Evolutionary conservation across 2,797 vertebrate genomes (phyloP).

Genomic region (Semotilus atromaculatus): DNA sequence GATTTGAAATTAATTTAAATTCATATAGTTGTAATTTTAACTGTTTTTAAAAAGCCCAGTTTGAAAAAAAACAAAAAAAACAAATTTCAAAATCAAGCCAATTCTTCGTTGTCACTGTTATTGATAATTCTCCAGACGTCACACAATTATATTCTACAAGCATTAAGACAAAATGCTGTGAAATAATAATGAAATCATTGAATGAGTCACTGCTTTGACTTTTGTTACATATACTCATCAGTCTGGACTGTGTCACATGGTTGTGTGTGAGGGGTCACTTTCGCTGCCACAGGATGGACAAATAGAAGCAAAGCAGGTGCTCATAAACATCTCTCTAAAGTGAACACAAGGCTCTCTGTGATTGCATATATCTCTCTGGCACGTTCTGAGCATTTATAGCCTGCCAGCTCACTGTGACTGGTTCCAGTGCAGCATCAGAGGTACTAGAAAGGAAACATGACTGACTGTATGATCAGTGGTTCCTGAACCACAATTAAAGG

Average conservation of each 20-base stretch:
- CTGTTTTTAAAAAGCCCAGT: background rate
- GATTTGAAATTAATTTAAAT: background rate
- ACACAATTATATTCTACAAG: background rate
- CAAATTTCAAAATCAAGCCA: background rate
- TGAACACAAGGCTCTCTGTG: constrained; percentile 21
- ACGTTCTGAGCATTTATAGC: constrained; percentile 25
- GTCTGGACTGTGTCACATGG: constrained; percentile 35
- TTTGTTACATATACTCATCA: constrained; percentile 62
- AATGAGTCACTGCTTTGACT: constrained; percentile 45
- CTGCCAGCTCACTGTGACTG: constrained; percentile 39
- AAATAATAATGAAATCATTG: constrained; percentile 32
- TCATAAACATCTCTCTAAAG: constrained; percentile 21
- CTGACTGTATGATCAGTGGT: constrained; percentile 54
- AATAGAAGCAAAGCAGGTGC: constrained; percentile 36
- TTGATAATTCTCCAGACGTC: background rate
- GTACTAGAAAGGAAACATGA: constrained; percentile 51
- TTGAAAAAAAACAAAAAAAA: background rate
- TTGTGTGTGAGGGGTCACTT: constrained; percentile 32
- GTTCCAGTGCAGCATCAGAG: constrained; percentile 32
- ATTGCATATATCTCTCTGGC: constrained; percentile 19
- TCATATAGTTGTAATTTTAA: no score
- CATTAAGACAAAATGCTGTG: constrained; percentile 17
- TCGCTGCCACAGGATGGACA: constrained; percentile 31
- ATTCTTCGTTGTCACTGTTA: background rate
- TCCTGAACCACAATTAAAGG: constrained; percentile 59